Percentiles rank a stretch among this genome's conserved stretches.
These are phyloP conservation scores for Oxystoma pomonae DNA, from an alignment of 2,888 invertebrate species.

Conservation along the genomic window DNA sequence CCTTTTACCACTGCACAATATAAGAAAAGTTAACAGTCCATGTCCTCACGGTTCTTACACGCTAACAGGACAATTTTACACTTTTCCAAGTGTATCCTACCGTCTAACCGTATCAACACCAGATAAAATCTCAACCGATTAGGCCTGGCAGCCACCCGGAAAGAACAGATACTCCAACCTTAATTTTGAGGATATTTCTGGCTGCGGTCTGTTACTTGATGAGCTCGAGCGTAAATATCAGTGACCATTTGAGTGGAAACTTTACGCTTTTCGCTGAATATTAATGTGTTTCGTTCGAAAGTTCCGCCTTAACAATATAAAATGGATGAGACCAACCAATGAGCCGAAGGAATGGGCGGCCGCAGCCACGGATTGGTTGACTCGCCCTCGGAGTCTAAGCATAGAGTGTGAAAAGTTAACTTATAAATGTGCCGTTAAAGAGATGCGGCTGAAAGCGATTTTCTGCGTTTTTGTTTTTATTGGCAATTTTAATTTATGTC, in stretches of 20 bases:
- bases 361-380: slow-evolving; percentile 1
- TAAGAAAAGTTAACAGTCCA: background rate
- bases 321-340: slow-evolving; percentile 3
- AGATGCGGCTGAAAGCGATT: background rate
- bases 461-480: background rate
- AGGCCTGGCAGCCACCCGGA: background rate
- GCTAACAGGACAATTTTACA: slow-evolving; percentile 2
- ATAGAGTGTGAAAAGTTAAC: slow-evolving; percentile 3
- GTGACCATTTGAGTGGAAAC: slow-evolving; percentile 24
- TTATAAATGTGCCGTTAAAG: background rate
- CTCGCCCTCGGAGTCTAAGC: slow-evolving; percentile 16
- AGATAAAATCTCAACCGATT: slow-evolving; percentile 2
- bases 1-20: background rate
- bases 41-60: background rate
- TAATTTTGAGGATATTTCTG: slow-evolving; percentile 2
- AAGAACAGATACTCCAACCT: background rate
- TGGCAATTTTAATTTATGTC: no score
- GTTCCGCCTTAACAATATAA: background rate
- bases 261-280: slow-evolving; percentile 17
- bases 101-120: slow-evolving; percentile 3
- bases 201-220: background rate
- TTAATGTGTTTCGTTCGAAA: slow-evolving; percentile 12
- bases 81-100: background rate
- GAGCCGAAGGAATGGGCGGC: background rate
- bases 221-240: slow-evolving; percentile 3